Evolutionary conservation across 2,888 invertebrate genomes (phyloP).

Genomic region (Amphipoea oculea): DNA sequence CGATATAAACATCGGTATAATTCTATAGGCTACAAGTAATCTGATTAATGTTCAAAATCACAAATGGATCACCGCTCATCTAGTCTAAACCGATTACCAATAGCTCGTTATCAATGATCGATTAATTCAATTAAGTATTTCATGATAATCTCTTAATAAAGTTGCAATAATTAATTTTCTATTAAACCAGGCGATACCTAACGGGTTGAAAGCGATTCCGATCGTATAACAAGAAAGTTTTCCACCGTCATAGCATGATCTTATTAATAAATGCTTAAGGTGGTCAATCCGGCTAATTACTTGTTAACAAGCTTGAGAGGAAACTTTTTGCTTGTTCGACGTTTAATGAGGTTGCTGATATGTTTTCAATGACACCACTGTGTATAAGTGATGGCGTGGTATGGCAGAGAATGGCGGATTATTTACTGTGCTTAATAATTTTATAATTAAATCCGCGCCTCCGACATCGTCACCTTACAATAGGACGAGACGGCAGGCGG

Average conservation of each 20-base stretch:
- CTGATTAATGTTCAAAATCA: not conserved
- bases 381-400: not conserved
- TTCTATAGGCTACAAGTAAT: not conserved
- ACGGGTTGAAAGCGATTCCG: conserved; percentile 23
- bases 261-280: not conserved
- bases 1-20: not conserved
- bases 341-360: not conserved
- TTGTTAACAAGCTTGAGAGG: not conserved
- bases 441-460: conserved; percentile 79
- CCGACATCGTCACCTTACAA: conserved; percentile 71
- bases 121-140: conserved; percentile 28
- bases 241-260: not conserved
- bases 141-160: conserved; percentile 37
- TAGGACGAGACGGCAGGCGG: conserved; percentile 64
- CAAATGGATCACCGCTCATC: conserved; percentile 9
- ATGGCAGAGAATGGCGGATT: conserved; percentile 36
- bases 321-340: not conserved
- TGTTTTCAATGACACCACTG: not conserved
- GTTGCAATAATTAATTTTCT: conserved; percentile 27
- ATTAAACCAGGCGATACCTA: conserved; percentile 2
- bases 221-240: conserved; percentile 10
- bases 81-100: conserved; percentile 17
- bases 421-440: conserved; percentile 72
- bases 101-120: conserved; percentile 16
- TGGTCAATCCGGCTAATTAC: not conserved